Evolutionary conservation across 2,888 invertebrate species (phyloP).

Genomic region (Plebejus melissa): DNA sequence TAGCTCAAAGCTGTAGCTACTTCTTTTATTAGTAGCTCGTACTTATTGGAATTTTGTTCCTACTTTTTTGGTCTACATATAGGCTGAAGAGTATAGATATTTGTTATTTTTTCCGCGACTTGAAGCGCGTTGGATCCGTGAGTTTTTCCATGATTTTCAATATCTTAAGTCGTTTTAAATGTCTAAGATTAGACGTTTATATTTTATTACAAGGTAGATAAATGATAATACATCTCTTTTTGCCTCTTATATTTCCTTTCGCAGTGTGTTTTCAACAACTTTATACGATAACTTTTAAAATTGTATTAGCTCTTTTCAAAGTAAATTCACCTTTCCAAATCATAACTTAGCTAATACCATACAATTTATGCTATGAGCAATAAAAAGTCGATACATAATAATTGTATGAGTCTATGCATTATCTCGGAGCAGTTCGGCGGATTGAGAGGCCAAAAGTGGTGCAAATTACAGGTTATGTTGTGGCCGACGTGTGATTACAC

Average conservation of each 20-base stretch:
- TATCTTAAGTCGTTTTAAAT: too few species aligned
- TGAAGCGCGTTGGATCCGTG: too few species aligned
- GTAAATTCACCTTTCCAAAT: constrained; percentile 3
- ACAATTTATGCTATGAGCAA: constrained; percentile 18
- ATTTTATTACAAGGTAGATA: too few species aligned
- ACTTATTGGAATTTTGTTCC: too few species aligned
- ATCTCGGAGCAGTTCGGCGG: constrained; percentile 39
- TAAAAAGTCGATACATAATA: constrained; percentile 23
- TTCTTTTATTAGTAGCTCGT: too few species aligned
- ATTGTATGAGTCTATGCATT: constrained; percentile 36
- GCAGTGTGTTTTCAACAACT: not conserved
- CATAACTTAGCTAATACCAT: constrained; percentile 21
- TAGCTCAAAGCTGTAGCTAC: too few species aligned
- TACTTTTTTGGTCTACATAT: too few species aligned
- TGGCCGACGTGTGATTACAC: constrained; percentile 41
- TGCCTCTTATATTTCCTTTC: not conserved
- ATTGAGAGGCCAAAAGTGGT: constrained; percentile 45
- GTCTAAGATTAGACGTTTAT: too few species aligned
- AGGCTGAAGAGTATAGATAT: too few species aligned
- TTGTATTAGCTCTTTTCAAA: not conserved
- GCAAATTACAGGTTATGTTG: constrained; percentile 45
- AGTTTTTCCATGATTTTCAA: too few species aligned
- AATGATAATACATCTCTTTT: too few species aligned
- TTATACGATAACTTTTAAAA: not conserved
- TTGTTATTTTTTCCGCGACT: too few species aligned